These are phyloP conservation scores for Andrena marginata DNA, from an alignment of 2,888 invertebrate species.

Conservation along the genomic window DNA sequence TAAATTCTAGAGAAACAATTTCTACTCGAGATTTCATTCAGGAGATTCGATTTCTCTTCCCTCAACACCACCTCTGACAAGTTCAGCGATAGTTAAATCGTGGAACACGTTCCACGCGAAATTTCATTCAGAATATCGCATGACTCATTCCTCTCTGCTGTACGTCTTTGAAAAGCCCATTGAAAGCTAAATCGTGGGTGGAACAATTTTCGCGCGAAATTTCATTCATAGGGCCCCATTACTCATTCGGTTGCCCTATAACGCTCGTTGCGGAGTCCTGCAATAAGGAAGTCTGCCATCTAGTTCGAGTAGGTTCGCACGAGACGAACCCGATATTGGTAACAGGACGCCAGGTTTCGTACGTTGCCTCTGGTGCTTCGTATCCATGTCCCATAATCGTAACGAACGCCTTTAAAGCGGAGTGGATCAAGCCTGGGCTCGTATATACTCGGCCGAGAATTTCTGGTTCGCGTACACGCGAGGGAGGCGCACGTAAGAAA, in stretches of 20 bases:
- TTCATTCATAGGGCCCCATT: slow-evolving; percentile 24
- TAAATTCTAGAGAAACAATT: too few species aligned
- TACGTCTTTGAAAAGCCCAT: background rate
- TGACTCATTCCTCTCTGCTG: background rate
- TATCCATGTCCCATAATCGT: slow-evolving; percentile 26
- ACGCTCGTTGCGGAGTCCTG: background rate
- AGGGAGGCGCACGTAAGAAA: slow-evolving; percentile 15
- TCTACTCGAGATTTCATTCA: too few species aligned
- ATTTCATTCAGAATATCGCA: background rate
- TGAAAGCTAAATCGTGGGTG: slow-evolving; percentile 5
- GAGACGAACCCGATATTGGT: slow-evolving; percentile 42
- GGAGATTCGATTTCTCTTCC: background rate
- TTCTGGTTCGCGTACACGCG: slow-evolving; percentile 51
- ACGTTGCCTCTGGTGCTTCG: slow-evolving; percentile 12
- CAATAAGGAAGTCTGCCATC: slow-evolving; percentile 55
- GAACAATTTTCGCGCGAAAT: slow-evolving; percentile 1
- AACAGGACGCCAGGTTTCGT: slow-evolving; percentile 26
- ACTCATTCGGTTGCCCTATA: background rate
- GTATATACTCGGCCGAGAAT: slow-evolving; percentile 64
- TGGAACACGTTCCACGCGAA: background rate
- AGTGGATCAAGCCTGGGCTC: slow-evolving; percentile 36
- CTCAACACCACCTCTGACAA: background rate
- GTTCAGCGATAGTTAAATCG: background rate
- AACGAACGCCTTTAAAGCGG: slow-evolving; percentile 41
- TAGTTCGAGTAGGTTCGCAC: slow-evolving; percentile 5